These are phyloP conservation scores for Tiliacea aurago DNA, from an alignment of 2,888 invertebrate species.

Conservation along the genomic window DNA sequence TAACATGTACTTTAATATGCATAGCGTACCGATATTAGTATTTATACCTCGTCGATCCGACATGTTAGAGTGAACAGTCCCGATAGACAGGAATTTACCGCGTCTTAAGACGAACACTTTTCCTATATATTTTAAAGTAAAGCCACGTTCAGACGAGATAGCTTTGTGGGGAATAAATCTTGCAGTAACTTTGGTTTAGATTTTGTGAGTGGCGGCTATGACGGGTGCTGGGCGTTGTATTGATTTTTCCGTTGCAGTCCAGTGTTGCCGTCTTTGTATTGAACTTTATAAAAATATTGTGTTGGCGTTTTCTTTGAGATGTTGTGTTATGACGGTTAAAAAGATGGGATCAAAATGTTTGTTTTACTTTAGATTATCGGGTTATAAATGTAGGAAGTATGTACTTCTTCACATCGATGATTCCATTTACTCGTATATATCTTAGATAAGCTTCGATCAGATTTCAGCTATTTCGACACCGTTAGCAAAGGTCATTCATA, in stretches of 20 bases:
- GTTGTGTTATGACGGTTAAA: conserved; percentile 6
- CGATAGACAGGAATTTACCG: conserved; percentile 67
- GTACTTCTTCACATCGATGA: neutral
- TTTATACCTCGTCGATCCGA: conserved; percentile 57
- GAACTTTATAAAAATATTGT: conserved; percentile 24
- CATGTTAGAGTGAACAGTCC: conserved; percentile 61
- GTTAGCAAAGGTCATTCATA: no score
- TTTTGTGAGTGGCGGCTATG: conserved; percentile 52
- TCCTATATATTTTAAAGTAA: conserved; percentile 53
- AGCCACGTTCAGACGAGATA: conserved; percentile 40
- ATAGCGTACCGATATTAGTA: conserved; percentile 54
- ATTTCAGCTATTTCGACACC: no score
- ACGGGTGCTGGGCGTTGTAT: conserved; percentile 40
- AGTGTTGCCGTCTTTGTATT: conserved; percentile 17
- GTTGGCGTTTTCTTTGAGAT: conserved; percentile 6
- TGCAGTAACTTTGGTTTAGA: conserved; percentile 50
- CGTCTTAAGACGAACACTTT: conserved; percentile 57
- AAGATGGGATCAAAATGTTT: neutral
- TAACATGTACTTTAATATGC: conserved; percentile 51
- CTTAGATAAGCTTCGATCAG: no score
- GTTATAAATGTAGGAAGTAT: neutral
- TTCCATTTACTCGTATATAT: no score
- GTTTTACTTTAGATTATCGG: neutral
- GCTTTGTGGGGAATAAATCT: conserved; percentile 58
- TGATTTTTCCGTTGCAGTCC: conserved; percentile 55